Evolutionary conservation across 2,888 invertebrate genomes (phyloP).

Genomic region (Lasioglossum vierecki): DNA sequence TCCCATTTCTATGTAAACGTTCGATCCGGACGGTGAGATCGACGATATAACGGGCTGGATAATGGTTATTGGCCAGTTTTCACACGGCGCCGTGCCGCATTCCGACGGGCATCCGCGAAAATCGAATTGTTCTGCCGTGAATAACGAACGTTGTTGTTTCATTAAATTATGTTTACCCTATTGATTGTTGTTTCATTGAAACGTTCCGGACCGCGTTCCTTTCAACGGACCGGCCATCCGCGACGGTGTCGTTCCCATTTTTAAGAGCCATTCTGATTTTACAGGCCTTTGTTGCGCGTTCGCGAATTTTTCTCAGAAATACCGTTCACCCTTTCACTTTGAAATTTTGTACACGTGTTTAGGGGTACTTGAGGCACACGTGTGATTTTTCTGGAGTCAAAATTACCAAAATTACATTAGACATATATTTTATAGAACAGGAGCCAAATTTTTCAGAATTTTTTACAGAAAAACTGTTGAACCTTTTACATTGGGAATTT

Average conservation of each 20-base stretch:
- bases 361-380: background rate
- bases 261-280: background rate
- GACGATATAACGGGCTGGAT: conserved; percentile 55
- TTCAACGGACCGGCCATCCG: background rate
- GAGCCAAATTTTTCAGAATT: too few species aligned
- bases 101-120: conserved; percentile 34
- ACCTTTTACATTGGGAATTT: too few species aligned
- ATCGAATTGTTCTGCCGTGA: conserved; percentile 58
- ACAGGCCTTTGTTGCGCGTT: background rate
- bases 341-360: background rate
- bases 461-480: too few species aligned
- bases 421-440: background rate
- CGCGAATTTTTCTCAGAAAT: background rate
- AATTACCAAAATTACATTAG: background rate
- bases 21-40: conserved; percentile 43
- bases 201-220: background rate
- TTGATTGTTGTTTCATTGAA: conserved; percentile 41
- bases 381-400: background rate
- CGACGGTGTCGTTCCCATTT: background rate
- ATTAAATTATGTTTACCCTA: conserved; percentile 57
- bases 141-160: conserved; percentile 57
- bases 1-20: conserved; percentile 55
- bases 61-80: conserved; percentile 54
- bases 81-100: conserved; percentile 28
- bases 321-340: background rate